Percentiles rank a stretch among this genome's conserved stretches.
phyloP scores from a whole-genome alignment of 2,888 invertebrate species.

The Drosophila prolongata region DNA sequence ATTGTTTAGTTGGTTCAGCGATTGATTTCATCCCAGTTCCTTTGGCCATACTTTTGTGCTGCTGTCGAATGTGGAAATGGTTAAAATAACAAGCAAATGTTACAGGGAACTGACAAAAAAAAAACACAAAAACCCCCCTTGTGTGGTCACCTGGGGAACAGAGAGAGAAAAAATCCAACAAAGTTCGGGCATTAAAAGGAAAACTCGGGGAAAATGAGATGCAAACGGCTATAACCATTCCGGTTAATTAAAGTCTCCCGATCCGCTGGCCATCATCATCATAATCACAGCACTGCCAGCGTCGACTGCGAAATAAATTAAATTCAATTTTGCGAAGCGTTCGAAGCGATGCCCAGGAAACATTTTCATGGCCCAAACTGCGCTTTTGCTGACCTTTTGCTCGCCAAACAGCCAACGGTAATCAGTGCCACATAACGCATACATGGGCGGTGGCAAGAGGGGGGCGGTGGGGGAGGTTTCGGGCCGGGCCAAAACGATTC shows the following conservation, averaged over 20 bases:
- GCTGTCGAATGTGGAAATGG: slow-evolving; percentile 5
- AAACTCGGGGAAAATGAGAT: slow-evolving; percentile 5
- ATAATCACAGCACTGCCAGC: slow-evolving; percentile 20
- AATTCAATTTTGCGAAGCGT: slow-evolving; percentile 64
- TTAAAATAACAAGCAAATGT: slow-evolving; percentile 4
- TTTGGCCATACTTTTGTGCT: slow-evolving; percentile 1
- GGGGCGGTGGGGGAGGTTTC: background rate
- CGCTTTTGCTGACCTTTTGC: slow-evolving; percentile 35
- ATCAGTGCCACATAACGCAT: slow-evolving; percentile 77
- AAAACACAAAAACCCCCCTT: background rate
- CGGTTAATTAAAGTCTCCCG: slow-evolving; percentile 17
- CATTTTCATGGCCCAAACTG: slow-evolving; percentile 50
- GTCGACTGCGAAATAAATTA: slow-evolving; percentile 66
- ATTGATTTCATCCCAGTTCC: background rate
- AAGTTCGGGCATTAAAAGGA: background rate
- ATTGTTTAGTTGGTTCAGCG: background rate
- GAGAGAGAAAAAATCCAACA: background rate
- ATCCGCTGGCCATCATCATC: slow-evolving; percentile 1
- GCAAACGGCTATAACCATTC: slow-evolving; percentile 6
- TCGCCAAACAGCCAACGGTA: slow-evolving; percentile 62
- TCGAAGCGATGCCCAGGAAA: slow-evolving; percentile 48
- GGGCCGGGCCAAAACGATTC: slow-evolving; percentile 8
- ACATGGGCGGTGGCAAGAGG: slow-evolving; percentile 40
- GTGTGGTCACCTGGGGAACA: background rate
- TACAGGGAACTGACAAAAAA: background rate